A percentile compares a stretch with the other conserved stretches of the same genome.
Conservation (phyloP, 1,140 invertebrate genomes). For the Drosophila punjabiensis region DNA sequence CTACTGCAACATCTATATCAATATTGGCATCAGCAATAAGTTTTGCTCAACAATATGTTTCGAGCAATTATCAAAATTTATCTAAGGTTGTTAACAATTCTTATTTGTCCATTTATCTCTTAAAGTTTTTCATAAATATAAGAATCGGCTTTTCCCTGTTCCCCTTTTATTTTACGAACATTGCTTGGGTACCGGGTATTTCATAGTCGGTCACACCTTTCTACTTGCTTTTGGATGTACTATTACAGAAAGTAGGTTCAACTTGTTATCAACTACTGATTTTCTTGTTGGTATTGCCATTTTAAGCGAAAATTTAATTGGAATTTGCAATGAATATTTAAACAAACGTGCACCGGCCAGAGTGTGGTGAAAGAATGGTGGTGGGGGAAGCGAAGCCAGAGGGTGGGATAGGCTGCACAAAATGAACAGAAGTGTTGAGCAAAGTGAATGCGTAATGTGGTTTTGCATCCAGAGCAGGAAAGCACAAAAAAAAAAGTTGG, state of each 20-base stretch:
- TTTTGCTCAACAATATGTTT: neutral
- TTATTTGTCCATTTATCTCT: neutral
- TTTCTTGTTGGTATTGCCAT: slow-evolving; percentile 74
- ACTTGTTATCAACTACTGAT: slow-evolving; percentile 25
- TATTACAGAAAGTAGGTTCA: slow-evolving; percentile 24
- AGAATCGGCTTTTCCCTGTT: neutral
- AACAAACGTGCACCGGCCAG: slow-evolving; percentile 57
- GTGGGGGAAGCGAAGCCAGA: slow-evolving; percentile 2
- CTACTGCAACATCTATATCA: neutral
- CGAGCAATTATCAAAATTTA: neutral
- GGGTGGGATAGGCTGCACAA: slow-evolving; percentile 48
- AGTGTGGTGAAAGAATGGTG: slow-evolving; percentile 7
- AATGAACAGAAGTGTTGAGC: slow-evolving; percentile 77
- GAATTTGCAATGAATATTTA: slow-evolving; percentile 79
- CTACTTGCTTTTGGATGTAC: neutral
- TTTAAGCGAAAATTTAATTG: slow-evolving; percentile 79
- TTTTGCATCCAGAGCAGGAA: slow-evolving; percentile 35
- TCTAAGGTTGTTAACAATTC: neutral
- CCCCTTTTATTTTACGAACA: neutral
- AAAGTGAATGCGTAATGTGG: slow-evolving; percentile 76
- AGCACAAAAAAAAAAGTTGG: slow-evolving; percentile 18
- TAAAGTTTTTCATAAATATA: neutral
- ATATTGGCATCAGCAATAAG: neutral
- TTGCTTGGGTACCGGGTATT: neutral
- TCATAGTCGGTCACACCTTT: neutral